Evolutionary conservation across 2,113 vertebrate genomes (phyloP).

Genomic region (Rhizomys pruinosus): DNA sequence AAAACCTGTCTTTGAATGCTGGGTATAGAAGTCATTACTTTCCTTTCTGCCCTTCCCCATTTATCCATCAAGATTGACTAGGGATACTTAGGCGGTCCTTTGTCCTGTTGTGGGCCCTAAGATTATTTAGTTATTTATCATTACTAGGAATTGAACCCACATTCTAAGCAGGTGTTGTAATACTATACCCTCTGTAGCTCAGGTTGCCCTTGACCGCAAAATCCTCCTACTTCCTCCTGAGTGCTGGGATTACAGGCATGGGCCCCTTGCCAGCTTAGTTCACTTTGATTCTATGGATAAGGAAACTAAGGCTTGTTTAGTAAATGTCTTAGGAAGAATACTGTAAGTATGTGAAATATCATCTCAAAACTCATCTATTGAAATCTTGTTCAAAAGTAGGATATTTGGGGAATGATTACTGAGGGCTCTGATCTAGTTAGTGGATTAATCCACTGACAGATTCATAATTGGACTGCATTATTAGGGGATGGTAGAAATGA

Average conservation of each 20-base stretch:
- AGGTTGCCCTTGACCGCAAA: not conserved
- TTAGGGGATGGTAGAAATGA: not conserved
- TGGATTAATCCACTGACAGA: not conserved
- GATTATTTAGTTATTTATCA: not conserved
- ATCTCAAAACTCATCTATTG: not conserved
- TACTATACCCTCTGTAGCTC: too few species aligned
- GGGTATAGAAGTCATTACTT: rapidly evolving
- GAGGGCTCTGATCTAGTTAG: not conserved
- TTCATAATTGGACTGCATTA: not conserved
- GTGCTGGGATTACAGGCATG: not conserved
- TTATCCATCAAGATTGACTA: not conserved
- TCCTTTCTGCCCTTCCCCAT: not conserved
- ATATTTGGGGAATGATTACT: not conserved
- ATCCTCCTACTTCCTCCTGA: not conserved
- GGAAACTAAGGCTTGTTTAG: not conserved
- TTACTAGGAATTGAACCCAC: not conserved
- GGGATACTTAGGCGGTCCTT: not conserved
- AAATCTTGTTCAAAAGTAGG: not conserved
- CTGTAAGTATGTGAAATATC: not conserved
- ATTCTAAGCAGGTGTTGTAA: not conserved
- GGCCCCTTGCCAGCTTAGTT: not conserved
- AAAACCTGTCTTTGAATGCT: not conserved
- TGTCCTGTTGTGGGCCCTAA: not conserved
- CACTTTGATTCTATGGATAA: not conserved
- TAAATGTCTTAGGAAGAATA: not conserved